Base-by-base conservation (phyloP, 2,113 vertebrate genomes). In the Columbina picui region DNA sequence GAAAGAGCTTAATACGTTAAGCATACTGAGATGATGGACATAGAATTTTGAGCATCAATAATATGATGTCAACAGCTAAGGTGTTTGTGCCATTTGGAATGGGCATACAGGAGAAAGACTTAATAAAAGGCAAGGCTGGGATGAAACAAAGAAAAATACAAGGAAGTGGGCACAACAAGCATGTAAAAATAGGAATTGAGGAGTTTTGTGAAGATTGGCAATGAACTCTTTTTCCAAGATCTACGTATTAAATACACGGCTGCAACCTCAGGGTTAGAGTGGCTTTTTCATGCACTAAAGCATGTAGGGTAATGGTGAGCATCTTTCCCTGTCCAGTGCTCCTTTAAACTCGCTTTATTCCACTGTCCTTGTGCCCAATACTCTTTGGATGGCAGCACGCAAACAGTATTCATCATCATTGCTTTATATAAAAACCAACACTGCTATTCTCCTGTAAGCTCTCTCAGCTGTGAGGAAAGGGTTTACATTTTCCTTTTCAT, bases 21-120 rank as follows among this genome's bases (percentile, higher is more conserved):
- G 13, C 6, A 18, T 30, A n/a, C 23, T 49, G 38, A 83, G 30
- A 49, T 0, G 3, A 65, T 8, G n/a, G 60, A 39, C 3, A 6
- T 10, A 34, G 67, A 68, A 60, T 57, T 27, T 26, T 36, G 55
- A 82, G 29, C 75, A 57, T 17, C 5, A 64, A 56, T 19, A 43
- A 61, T 38, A 41, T 22, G 21, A 49, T 53, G 32, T 21, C n/a
- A 83, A 27, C 32, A 57, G 5, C 43, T 60, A 82, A 49, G 14
- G 32, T 22, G 8, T 61, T 57, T 26, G 22, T 86, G 49, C 59
- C 23, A 17, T 84, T 93, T 86, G 26, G 43, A 34, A 80, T 80
- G 53, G 57, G 53, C 16, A 12, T 83, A 34, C 1, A 13, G 36
- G 9, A 64, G 30, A 50, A 76, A 49, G 27, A 90, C 59, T 38